Evolutionary conservation across 2,113 vertebrate genomes (phyloP), one percentile per base, ranked within the genome.

Genomic region (Tautogolabrus adspersus): DNA sequence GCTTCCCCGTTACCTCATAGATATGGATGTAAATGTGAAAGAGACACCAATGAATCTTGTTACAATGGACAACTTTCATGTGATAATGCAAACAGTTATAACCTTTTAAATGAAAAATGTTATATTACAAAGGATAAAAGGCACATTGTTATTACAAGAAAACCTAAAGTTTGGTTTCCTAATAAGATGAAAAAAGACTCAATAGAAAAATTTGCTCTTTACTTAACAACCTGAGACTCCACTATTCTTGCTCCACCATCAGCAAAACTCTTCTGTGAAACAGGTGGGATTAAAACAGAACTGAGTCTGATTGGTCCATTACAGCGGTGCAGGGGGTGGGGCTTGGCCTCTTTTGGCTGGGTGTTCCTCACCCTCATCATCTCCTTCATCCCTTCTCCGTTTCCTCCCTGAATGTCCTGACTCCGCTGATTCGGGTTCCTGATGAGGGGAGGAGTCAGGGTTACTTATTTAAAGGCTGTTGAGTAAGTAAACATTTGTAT

Each of bases 281-380:
- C 42, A 13, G 42, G 11, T 15, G 12, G 44, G 4, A 13, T 19
- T 37, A 8, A n/a, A 38, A 18, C 0, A 1, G 9, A 5, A 15
- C 44, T 8, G 12, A 11, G 10, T 63, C 26, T 22, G 54, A 62
- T 51, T 73, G 66, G 68, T 62, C 18, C 0, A 4, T 51, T 70
- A 81, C 38, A 34, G 6, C 1, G 7, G 9, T 16, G 9, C 44
- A 21, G 70, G 30, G 72, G 75, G 83, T 15, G 72, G 75, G 38
- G 62, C 70, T 65, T 84, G 52, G 57, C 61, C 66, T n/a, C 87
- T 75, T 66, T 93, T 93, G 30, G 88, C 77, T 0, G 75, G 78
- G 34, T 44, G 84, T 1, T 74, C 64, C 1, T 72, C 82, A 3
- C 56, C 61, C 0, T 77, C 72, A 0, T 79, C 84, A 1, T 73